Evolutionary conservation across 2,888 invertebrate species (phyloP).

Genomic region (Phyllotreta striolata): DNA sequence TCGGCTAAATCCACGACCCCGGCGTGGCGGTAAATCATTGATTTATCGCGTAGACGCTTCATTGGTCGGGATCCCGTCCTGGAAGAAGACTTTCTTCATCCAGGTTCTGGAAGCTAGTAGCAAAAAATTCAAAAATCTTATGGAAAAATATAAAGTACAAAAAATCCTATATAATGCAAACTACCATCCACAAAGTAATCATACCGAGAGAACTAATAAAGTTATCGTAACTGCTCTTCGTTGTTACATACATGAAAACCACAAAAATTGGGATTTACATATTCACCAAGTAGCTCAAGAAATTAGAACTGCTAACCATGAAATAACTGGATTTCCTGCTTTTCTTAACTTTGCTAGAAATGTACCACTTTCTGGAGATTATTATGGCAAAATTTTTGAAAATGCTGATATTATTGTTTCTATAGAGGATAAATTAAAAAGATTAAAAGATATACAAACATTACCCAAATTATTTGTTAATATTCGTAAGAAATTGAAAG

Average conservation of each 20-base stretch:
- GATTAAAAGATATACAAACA: conserved; percentile 29
- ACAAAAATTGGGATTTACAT: conserved; percentile 33
- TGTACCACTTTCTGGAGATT: conserved; percentile 13
- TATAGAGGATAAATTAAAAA: conserved; percentile 25
- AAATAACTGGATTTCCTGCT: conserved; percentile 36
- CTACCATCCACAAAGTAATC: conserved; percentile 53
- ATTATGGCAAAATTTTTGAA: conserved; percentile 14
- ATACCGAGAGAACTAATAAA: conserved; percentile 51
- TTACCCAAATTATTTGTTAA: conserved; percentile 34
- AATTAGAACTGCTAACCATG: conserved; percentile 37
- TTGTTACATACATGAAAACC: conserved; percentile 33
- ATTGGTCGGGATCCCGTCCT: too few relatives aligned
- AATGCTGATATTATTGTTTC: conserved; percentile 23
- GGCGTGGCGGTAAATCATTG: too few relatives aligned
- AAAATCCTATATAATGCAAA: conserved; percentile 43
- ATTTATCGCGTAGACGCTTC: too few relatives aligned
- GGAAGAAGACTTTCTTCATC: too few relatives aligned
- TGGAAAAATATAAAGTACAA: conserved; percentile 36
- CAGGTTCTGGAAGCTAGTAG: too few relatives aligned
- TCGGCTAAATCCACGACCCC: too few relatives aligned
- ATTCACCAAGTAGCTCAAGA: conserved; percentile 36
- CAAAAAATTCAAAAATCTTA: conserved; percentile 35
- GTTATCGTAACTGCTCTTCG: conserved; percentile 48
- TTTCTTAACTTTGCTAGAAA: conserved; percentile 15
- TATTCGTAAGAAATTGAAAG: conserved; percentile 29